These are phyloP conservation scores for Drosophila tsacasi DNA, from an alignment of 1,140 invertebrate species.

Conservation along the genomic window DNA sequence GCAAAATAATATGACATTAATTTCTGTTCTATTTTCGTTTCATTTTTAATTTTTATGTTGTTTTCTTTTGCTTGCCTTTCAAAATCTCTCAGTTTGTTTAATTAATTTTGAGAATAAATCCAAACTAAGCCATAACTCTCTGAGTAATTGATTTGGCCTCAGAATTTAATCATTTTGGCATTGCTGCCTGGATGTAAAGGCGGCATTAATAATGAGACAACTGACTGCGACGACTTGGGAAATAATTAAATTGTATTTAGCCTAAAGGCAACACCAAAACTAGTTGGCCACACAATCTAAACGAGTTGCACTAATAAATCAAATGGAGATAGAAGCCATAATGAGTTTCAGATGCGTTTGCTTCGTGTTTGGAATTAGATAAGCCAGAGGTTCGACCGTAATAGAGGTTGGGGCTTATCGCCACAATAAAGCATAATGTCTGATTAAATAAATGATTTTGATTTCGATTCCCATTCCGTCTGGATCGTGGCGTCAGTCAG, in stretches of 20 bases:
- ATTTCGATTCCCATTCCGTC: constrained; percentile 22
- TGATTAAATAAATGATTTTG: constrained; percentile 61
- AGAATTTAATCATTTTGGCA: constrained; percentile 38
- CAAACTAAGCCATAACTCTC: constrained; percentile 34
- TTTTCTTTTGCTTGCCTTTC: background rate
- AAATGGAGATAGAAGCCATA: constrained; percentile 25
- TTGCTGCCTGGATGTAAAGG: constrained; percentile 30
- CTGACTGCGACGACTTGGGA: constrained; percentile 23
- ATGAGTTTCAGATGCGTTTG: constrained; percentile 45
- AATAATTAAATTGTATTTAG: constrained; percentile 51
- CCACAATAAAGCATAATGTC: constrained; percentile 45
- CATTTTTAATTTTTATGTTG: background rate
- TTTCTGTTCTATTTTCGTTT: background rate
- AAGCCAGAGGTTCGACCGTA: background rate
- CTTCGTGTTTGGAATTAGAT: constrained; percentile 20
- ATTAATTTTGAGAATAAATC: constrained; percentile 13
- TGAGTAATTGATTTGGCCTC: constrained; percentile 61
- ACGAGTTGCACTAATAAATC: constrained; percentile 48
- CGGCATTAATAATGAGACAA: constrained; percentile 43
- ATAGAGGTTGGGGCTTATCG: constrained; percentile 25
- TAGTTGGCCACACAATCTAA: constrained; percentile 27
- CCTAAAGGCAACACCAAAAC: constrained; percentile 39
- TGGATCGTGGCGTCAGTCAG: constrained; percentile 24
- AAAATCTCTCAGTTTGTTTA: background rate
- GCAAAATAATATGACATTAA: background rate